These are phyloP conservation scores for Zaprionus gabonicus DNA, from an alignment of 1,140 invertebrate genomes.

Conservation along the genomic window DNA sequence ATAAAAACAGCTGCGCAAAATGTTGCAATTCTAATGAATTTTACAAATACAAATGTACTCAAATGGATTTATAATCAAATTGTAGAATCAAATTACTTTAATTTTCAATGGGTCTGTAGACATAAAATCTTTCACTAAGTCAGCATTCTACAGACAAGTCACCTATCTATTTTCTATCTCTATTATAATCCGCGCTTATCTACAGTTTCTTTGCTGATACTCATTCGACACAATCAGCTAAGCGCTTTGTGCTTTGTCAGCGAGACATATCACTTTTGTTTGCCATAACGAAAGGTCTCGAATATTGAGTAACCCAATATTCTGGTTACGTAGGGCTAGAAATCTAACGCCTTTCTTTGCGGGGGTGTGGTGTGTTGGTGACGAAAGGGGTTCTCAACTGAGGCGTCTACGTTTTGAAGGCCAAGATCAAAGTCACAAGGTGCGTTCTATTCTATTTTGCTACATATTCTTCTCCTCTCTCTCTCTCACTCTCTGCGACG, in stretches of 20 bases:
- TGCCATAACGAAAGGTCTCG: not conserved
- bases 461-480: not conserved
- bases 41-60: no score
- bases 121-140: not conserved
- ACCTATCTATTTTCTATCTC: not conserved
- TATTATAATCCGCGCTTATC: not conserved
- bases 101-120: no score
- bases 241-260: slow-evolving; percentile 22
- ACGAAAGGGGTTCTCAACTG: not conserved
- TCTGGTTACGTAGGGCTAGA: not conserved
- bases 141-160: not conserved
- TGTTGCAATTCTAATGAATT: not conserved
- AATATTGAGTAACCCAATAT: slow-evolving; percentile 10
- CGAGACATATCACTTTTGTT: not conserved
- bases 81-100: no score
- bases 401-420: slow-evolving; percentile 63
- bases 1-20: not conserved
- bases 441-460: slow-evolving; percentile 27
- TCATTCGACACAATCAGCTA: slow-evolving; percentile 6
- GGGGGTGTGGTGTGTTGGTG: not conserved
- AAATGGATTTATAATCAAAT: no score
- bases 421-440: slow-evolving; percentile 77
- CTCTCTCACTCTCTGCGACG: slow-evolving; percentile 4
- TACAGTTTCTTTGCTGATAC: not conserved
- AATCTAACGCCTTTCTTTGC: not conserved